A percentile compares a stretch with the other conserved stretches of the same genome.
These are phyloP conservation scores for Yponomeuta cagnagella DNA, from an alignment of 2,888 invertebrate species.

Conservation along the genomic window DNA sequence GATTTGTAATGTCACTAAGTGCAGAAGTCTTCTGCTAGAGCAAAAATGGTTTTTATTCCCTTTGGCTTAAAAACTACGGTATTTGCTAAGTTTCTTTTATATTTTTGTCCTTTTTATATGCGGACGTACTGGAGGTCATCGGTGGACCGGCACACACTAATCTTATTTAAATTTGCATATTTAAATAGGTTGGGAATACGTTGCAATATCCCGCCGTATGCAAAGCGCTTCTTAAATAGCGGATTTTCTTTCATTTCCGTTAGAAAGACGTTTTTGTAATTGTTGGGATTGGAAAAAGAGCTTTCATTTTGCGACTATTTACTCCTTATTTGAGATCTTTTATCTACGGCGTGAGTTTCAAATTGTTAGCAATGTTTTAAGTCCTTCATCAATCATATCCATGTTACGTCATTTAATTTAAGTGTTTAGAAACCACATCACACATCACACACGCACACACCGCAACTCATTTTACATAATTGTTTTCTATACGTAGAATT, in stretches of 20 bases:
- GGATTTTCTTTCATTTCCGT: background rate
- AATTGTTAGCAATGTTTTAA: no score
- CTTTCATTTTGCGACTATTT: background rate
- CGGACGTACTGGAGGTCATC: constrained; percentile 4
- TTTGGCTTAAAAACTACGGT: background rate
- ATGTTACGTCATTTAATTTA: no score
- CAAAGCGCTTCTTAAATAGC: constrained; percentile 19
- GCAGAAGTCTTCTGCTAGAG: background rate
- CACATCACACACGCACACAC: no score
- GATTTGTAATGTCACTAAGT: background rate
- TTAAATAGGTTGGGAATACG: constrained; percentile 38
- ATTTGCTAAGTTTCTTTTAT: background rate
- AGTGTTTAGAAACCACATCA: no score
- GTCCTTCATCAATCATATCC: no score
- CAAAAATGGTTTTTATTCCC: constrained; percentile 1
- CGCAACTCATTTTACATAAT: no score
- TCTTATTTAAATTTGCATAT: constrained; percentile 55
- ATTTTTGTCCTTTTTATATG: background rate
- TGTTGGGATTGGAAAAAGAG: background rate
- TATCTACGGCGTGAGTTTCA: no score
- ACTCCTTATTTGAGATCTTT: no score
- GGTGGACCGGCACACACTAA: constrained; percentile 36
- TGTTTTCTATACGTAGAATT: no score
- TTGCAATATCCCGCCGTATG: constrained; percentile 43
- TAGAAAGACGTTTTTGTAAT: background rate